phyloP scores from a whole-genome alignment of 2,888 invertebrate species.

The Melitaea athalia region DNA sequence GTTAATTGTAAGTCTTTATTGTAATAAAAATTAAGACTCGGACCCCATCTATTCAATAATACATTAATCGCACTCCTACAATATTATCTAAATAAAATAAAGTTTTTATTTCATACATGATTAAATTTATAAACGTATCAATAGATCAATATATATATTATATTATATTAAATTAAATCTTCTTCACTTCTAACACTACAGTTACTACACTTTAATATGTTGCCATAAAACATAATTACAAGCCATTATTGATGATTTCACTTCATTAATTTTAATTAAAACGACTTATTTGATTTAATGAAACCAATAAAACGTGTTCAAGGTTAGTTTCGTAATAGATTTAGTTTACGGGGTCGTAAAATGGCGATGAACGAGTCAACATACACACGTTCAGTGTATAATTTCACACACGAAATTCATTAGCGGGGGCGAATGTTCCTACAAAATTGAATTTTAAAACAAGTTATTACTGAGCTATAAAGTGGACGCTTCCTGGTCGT shows the following conservation, averaged over 20 bases:
- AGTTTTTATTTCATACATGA: too few species aligned
- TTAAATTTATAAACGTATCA: too few species aligned
- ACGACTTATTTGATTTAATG: not conserved
- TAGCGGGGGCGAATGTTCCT: constrained; percentile 32
- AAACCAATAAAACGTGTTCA: not conserved
- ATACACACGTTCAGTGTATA: not conserved
- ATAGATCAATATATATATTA: too few species aligned
- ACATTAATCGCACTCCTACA: too few species aligned
- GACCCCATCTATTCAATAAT: too few species aligned
- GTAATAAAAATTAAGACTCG: not conserved
- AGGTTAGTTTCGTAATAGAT: not conserved
- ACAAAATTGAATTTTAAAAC: constrained; percentile 58
- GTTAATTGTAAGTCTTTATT: not conserved
- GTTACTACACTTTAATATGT: too few species aligned
- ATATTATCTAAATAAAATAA: too few species aligned
- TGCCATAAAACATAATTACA: too few species aligned
- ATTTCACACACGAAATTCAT: constrained; percentile 23
- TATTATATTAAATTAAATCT: too few species aligned
- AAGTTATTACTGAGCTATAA: constrained; percentile 63
- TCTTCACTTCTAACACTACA: too few species aligned
- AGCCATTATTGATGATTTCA: too few species aligned
- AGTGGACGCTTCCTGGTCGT: constrained; percentile 59
- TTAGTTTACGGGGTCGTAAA: not conserved
- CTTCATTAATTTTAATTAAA: too few species aligned
- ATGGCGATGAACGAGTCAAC: constrained; percentile 2